Base-by-base conservation (phyloP, 2,113 vertebrate species). In the Excalfactoria chinensis region DNA sequence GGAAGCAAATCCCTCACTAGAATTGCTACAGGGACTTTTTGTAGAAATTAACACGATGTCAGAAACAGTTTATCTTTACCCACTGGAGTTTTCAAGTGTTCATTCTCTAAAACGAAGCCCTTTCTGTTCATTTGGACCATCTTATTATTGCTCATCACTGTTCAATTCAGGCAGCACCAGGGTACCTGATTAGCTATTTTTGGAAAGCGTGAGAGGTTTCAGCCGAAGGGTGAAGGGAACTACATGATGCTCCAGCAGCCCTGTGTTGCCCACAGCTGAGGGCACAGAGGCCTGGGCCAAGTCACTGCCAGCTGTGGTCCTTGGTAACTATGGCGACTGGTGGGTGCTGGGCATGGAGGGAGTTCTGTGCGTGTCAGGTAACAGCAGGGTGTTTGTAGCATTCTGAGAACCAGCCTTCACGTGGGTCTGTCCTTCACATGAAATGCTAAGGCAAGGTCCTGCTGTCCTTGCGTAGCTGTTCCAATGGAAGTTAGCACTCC, bases 321-420 rank as follows among this genome's bases (percentile, higher is more conserved):
- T 91, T 86, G 60, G 84, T 96, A 95, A 90, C 96, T 86, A 79
- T 67, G 91, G 96, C 93, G 95, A 97, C 93, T 15, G 22, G 63
- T 87, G 95, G 84, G 20, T 86, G 35, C 89, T 95, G 80, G 82
- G 76, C 68, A 67, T 60, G 13, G 78, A 82, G 74, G 58, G 73
- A 79, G 60, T 63, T 93, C 49, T 37, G 30, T 8, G 32, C 44
- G 5, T 90, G 56, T 93, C 89, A 93, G 95, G 67, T 96, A 94
- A 96, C 70, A 95, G 86, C 94, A 95, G 88, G 90, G 63, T 96
- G 87, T 89, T 94, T 5, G 2, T 84, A 77, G 79, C 95, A 77
- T 78, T 92, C 87, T 96, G 37, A 46, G 94, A 77, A 55, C 89
- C 86, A 89, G 79, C 62, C 59, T 85, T 56, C 60, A 46, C 26